phyloP scores from a whole-genome alignment of 2,888 invertebrate species.

The Sympetrum striolatum region DNA sequence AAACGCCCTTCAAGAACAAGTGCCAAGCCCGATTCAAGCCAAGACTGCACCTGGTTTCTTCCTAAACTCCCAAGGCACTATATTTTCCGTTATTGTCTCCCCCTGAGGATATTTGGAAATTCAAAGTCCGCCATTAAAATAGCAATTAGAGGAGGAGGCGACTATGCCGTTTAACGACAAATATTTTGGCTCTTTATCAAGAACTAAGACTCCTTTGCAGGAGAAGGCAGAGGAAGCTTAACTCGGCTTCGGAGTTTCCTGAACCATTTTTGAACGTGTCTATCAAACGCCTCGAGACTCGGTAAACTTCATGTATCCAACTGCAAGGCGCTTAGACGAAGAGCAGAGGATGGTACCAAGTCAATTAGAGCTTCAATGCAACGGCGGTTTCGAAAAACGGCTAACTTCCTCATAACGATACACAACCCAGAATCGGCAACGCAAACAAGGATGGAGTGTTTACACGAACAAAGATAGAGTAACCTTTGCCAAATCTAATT shows the following conservation, averaged over 20 bases:
- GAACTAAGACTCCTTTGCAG: background rate
- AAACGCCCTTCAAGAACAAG: background rate
- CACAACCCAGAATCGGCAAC: no score
- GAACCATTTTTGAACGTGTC: background rate
- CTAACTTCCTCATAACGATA: no score
- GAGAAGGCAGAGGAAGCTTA: background rate
- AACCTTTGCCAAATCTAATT: no score
- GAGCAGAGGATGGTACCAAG: background rate
- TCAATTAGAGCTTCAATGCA: background rate
- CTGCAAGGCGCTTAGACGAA: background rate
- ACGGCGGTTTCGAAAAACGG: no score
- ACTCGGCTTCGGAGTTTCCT: background rate
- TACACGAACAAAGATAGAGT: no score
- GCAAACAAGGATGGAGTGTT: no score
- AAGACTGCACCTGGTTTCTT: background rate
- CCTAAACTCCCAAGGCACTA: background rate
- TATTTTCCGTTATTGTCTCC: background rate
- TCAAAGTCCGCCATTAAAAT: background rate
- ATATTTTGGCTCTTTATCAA: background rate
- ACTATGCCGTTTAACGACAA: constrained; percentile 2
- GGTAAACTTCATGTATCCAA: background rate
- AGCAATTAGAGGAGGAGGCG: background rate
- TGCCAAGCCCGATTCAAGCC: background rate
- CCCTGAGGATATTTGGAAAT: background rate
- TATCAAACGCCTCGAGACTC: background rate